These are phyloP conservation scores for Idaea biselata DNA, from an alignment of 2,888 invertebrate species.

Conservation along the genomic window DNA sequence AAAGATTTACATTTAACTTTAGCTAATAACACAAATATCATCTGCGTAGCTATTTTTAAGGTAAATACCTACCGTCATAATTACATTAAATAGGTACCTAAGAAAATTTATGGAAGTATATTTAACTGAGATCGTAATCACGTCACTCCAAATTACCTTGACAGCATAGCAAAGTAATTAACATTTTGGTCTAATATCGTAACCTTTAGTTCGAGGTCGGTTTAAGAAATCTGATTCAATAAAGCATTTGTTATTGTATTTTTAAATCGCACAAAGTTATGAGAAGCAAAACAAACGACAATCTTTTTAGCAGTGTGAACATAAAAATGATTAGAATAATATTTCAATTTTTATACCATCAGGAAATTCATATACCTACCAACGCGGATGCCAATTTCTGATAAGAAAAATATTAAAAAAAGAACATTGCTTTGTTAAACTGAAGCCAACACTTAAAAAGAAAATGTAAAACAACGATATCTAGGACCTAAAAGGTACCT, in stretches of 20 bases:
- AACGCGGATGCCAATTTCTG: not conserved
- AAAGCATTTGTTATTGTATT: slow-evolving; percentile 27
- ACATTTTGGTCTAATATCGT: slow-evolving; percentile 51
- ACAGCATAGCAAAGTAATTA: slow-evolving; percentile 46
- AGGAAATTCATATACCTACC: not conserved
- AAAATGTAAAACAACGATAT: not conserved
- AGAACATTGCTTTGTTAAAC: not conserved
- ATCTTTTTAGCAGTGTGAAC: not conserved
- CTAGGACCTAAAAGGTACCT: slow-evolving; percentile 14
- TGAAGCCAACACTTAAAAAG: not conserved
- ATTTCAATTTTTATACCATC: not conserved
- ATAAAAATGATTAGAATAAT: not conserved
- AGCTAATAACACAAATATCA: slow-evolving; percentile 2
- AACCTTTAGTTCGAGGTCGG: slow-evolving; percentile 46
- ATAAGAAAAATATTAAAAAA: not conserved
- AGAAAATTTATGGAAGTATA: not conserved
- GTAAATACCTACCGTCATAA: no score
- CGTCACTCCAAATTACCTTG: slow-evolving; percentile 39
- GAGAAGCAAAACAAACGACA: not conserved
- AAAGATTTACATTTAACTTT: slow-evolving; percentile 12
- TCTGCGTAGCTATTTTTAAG: no score
- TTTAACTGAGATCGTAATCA: not conserved
- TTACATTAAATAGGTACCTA: not conserved
- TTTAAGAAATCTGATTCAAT: slow-evolving; percentile 28
- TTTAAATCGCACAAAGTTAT: slow-evolving; percentile 13